Percentiles rank a stretch among this genome's conserved stretches.
Evolutionary conservation across 2,797 vertebrate species (phyloP).

Genomic region (Microhierax caerulescens): DNA sequence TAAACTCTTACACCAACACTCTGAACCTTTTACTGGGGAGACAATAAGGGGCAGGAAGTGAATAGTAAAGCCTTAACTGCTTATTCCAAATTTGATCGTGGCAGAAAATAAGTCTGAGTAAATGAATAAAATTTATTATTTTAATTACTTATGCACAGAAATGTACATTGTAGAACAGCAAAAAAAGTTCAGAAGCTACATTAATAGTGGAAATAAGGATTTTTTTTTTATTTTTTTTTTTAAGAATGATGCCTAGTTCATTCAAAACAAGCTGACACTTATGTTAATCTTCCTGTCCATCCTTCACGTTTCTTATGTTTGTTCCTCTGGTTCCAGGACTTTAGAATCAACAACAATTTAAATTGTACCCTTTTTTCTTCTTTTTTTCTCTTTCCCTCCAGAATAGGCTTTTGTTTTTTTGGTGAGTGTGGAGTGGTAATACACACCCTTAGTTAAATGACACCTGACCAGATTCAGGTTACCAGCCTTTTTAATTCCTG

Average conservation of each 20-base stretch:
- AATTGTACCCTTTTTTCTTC: accelerated
- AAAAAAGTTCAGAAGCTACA: background rate
- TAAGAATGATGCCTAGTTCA: background rate
- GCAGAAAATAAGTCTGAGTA: background rate
- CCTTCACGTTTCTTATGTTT: background rate
- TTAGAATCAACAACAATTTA: background rate
- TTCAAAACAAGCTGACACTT: background rate
- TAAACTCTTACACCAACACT: background rate
- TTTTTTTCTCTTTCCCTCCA: accelerated
- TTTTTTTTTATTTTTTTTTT: background rate
- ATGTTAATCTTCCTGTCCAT: background rate
- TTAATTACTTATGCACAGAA: background rate
- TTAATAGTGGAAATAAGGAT: background rate
- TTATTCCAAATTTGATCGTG: background rate
- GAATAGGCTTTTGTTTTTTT: background rate
- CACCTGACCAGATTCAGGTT: background rate
- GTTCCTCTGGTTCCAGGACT: background rate
- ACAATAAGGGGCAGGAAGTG: background rate
- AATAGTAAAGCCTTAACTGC: background rate
- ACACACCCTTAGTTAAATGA: background rate
- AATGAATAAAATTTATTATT: background rate
- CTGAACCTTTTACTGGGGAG: background rate
- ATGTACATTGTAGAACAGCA: background rate
- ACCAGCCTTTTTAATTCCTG: background rate
- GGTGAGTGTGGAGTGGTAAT: background rate